phyloP scores from a whole-genome alignment of 1,140 invertebrate genomes.

The Drosophila parabipectinata region DNA sequence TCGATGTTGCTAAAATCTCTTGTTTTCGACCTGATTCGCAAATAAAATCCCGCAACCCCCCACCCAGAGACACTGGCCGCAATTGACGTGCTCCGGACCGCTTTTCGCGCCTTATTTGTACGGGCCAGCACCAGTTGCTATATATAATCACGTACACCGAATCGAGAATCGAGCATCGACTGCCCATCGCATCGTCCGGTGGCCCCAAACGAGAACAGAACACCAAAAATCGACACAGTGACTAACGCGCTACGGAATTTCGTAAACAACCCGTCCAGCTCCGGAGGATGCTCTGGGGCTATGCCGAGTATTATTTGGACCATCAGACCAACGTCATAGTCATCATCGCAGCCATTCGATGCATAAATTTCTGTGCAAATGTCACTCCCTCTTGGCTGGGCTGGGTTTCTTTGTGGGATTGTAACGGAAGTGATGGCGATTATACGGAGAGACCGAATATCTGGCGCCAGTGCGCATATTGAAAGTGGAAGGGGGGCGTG shows the following conservation, averaged over 20 bases:
- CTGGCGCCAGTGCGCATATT: constrained; percentile 40
- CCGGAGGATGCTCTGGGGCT: constrained; percentile 33
- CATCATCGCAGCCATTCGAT: constrained; percentile 2
- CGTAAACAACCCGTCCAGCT: constrained; percentile 60
- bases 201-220: not conserved
- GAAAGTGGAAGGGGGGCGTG: constrained; percentile 19
- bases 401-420: constrained; percentile 51
- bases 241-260: constrained; percentile 68
- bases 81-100: constrained; percentile 38
- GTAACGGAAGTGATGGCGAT: constrained; percentile 59
- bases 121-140: constrained; percentile 42
- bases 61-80: not conserved
- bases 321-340: constrained; percentile 38
- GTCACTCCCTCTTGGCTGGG: constrained; percentile 43
- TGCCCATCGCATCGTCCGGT: constrained; percentile 8
- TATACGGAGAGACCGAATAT: constrained; percentile 22
- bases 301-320: constrained; percentile 23
- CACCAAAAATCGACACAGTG: constrained; percentile 35
- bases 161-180: constrained; percentile 22
- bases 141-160: constrained; percentile 35
- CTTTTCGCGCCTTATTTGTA: constrained; percentile 79
- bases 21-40: constrained; percentile 65
- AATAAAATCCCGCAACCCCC: constrained; percentile 49
- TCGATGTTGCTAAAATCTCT: constrained; percentile 24
- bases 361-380: constrained; percentile 68